Evolutionary conservation across 1,140 invertebrate genomes (phyloP).

Genomic region (Lepidurus arcticus): DNA sequence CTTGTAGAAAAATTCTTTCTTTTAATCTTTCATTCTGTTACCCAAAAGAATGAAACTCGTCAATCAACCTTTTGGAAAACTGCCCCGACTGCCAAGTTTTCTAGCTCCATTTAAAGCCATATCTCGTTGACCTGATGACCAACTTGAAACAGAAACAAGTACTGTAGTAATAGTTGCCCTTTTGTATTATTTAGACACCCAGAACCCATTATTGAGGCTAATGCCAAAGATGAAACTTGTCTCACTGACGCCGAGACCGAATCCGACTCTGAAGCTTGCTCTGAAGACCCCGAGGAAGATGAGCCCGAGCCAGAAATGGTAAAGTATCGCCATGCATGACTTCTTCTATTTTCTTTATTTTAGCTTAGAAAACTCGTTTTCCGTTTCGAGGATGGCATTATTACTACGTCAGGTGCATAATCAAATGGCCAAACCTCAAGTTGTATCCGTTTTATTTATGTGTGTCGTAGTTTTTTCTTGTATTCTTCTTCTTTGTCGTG

Average conservation of each 20-base stretch:
- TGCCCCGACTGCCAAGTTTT: too few species aligned
- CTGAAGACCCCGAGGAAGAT: neutral
- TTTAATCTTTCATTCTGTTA: neutral
- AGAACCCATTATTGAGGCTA: neutral
- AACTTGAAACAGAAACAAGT: neutral
- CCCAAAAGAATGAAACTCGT: neutral
- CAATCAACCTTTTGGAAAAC: neutral
- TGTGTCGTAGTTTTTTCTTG: neutral
- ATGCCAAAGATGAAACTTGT: neutral
- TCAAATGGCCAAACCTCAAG: neutral
- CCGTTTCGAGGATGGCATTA: neutral
- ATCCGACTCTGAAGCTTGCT: neutral
- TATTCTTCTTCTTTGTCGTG: too few species aligned
- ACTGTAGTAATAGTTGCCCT: neutral
- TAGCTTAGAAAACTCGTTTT: neutral
- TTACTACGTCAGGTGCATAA: conserved; percentile 15
- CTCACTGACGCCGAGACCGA: neutral
- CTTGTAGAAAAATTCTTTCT: too few species aligned
- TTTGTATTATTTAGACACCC: neutral
- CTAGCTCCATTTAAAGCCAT: neutral
- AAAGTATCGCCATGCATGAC: neutral
- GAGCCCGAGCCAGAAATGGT: neutral
- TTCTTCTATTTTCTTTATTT: neutral
- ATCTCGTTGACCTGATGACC: conserved; percentile 12
- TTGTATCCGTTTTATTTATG: conserved; percentile 10